These are phyloP conservation scores for Diaprepes abbreviatus DNA, from an alignment of 2,888 invertebrate species.

Conservation along the genomic window DNA sequence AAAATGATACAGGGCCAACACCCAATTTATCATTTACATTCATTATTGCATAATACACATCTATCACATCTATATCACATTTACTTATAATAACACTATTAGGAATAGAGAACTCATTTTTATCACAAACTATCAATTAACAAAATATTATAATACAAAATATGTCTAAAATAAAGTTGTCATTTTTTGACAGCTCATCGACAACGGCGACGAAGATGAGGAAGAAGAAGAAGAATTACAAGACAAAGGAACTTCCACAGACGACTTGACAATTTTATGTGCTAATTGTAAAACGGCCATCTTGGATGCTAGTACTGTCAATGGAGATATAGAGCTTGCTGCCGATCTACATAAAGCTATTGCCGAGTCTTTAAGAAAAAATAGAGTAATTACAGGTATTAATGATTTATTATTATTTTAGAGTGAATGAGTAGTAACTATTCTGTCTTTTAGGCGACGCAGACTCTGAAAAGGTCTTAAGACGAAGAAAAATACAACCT, in stretches of 20 bases:
- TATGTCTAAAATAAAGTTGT: too few species aligned
- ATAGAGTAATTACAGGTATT: constrained; percentile 54
- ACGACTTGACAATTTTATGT: constrained; percentile 58
- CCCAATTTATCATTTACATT: too few species aligned
- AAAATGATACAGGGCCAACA: too few species aligned
- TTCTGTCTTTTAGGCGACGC: constrained; percentile 43
- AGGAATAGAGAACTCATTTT: too few species aligned
- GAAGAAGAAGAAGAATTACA: constrained; percentile 54
- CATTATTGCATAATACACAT: too few species aligned
- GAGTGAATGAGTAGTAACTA: too few species aligned
- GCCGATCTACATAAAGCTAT: constrained; percentile 60
- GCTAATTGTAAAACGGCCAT: constrained; percentile 57
- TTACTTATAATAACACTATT: too few species aligned
- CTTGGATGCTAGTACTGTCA: constrained; percentile 56
- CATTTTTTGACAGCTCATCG: constrained; percentile 38
- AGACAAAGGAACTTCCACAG: constrained; percentile 58
- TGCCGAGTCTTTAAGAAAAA: constrained; percentile 59
- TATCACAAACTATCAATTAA: too few species aligned
- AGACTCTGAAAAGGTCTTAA: constrained; percentile 53
- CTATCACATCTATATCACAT: too few species aligned
- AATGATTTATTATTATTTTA: too few species aligned
- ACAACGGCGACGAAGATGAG: constrained; percentile 45
- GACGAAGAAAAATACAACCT: constrained; percentile 58
- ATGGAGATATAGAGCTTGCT: constrained; percentile 61
- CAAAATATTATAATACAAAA: too few species aligned